Evolutionary conservation across 2,888 invertebrate genomes (phyloP).

Genomic region (Meiosimyza decipiens): DNA sequence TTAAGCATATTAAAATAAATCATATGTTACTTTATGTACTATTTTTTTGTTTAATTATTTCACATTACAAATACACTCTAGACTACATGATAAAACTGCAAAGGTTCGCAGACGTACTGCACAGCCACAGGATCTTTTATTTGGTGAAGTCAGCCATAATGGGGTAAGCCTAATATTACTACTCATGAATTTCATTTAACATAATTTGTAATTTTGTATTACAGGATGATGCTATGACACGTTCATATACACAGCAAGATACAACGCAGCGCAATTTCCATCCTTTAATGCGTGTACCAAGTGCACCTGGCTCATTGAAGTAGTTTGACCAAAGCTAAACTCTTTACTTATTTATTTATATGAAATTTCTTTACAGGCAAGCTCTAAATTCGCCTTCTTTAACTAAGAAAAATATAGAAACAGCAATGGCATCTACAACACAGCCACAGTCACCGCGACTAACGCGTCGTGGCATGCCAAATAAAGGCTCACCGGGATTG

Average conservation of each 20-base stretch:
- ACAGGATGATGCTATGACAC: conserved; percentile 55
- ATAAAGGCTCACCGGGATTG: conserved; percentile 57
- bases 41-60: conserved; percentile 14
- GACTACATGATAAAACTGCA: conserved; percentile 46
- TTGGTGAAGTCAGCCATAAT: conserved; percentile 65
- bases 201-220: conserved; percentile 24
- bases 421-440: conserved; percentile 39
- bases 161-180: conserved; percentile 45
- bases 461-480: conserved; percentile 52
- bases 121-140: conserved; percentile 77
- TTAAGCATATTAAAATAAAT: conserved; percentile 35
- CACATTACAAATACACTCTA: conserved; percentile 24
- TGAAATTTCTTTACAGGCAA: conserved; percentile 46
- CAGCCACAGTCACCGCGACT: conserved; percentile 55
- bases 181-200: neutral
- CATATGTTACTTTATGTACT: neutral
- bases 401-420: conserved; percentile 49
- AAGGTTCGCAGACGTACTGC: conserved; percentile 76
- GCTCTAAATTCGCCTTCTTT: conserved; percentile 53
- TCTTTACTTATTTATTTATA: too few relatives aligned
- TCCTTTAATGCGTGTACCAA: conserved; percentile 75
- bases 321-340: conserved; percentile 61
- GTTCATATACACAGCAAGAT: conserved; percentile 56
- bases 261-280: conserved; percentile 50
- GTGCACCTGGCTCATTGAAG: conserved; percentile 82